Evolutionary conservation across 2,113 vertebrate species (phyloP).

Genomic region (Falco punctatus): DNA sequence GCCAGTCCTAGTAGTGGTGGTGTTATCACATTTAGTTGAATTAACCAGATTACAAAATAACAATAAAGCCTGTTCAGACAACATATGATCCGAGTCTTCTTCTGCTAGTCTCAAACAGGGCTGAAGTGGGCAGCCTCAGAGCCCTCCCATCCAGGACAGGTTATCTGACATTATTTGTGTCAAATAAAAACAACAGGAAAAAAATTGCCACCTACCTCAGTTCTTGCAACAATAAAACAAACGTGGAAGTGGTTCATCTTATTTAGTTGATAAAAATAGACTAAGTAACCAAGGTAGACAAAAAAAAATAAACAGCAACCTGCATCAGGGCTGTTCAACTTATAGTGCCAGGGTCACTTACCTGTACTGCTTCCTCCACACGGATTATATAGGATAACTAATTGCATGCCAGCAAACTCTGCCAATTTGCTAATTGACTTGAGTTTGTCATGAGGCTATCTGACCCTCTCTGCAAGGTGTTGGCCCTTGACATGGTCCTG

Average conservation of each 20-base stretch:
- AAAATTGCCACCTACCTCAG: neutral
- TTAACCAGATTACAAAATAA: neutral
- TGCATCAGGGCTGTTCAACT: neutral
- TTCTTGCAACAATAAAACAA: neutral
- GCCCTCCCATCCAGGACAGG: neutral
- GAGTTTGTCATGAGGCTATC: neutral
- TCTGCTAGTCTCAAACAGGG: neutral
- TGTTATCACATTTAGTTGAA: neutral
- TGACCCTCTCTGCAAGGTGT: neutral
- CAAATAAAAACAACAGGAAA: neutral
- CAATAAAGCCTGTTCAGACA: neutral
- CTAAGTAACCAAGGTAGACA: neutral
- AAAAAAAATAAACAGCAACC: neutral
- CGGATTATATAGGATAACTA: neutral
- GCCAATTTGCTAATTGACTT: neutral
- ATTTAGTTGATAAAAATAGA: neutral
- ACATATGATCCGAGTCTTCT: neutral
- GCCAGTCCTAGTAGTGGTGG: accelerated
- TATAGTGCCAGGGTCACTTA: neutral
- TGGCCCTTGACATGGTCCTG: neutral
- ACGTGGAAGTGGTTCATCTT: neutral
- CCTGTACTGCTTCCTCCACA: neutral
- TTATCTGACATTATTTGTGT: neutral
- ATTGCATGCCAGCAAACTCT: neutral
- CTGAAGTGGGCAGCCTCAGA: neutral